Base-by-base conservation (phyloP, 2,888 invertebrate genomes). In the Dicroscelio sp. region DNA sequence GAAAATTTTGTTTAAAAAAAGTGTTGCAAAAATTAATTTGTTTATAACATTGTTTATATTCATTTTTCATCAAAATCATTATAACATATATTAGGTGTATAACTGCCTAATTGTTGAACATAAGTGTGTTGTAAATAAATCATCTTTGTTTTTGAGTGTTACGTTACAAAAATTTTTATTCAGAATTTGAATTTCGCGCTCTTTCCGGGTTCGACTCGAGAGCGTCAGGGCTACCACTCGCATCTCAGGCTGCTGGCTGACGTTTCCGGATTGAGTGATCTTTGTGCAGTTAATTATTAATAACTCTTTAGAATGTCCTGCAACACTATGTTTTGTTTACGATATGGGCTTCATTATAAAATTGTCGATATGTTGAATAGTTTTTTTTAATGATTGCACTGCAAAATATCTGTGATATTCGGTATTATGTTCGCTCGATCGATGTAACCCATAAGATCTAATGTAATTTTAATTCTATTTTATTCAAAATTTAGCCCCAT, bases 61-160 rank as follows among this genome's bases (percentile, higher is more conserved):
- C n/a, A 58, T 58, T 58, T 43, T 58, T 58, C 25, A 58, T 58
- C 58, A 12, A 58, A 58, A 58, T 58, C n/a, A 6, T 58, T 58
- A 23, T 58, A 58, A 8, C 58, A 58, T 58, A 58, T 58, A 58
- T 58, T 58, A 58, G 58, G 23, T 58, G 58, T 23, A 58, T 58
- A 58, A 58, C 23, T 58, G 23, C 25, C 58, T 58, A 58, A 58
- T 23, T 20, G 10, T 58, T 58, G 58, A 58, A 58, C 58, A 58
- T 58, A 58, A 58, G 23, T 58, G 17, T 58, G 58, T 58, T 58
- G 58, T 58, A 58, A 58, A 58, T 58, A 48, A 48, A 48, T 48
- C 48, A 48, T 17, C 48, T 48, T 48, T 48, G 48, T 48, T 48
- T 48, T 48, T 48, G 48, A 20, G 48, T 48, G 48, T 48, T 48